Evolutionary conservation across 2,113 vertebrate species (phyloP), one percentile per base, ranked within the genome.

Genomic region (Hemiprocne comata): DNA sequence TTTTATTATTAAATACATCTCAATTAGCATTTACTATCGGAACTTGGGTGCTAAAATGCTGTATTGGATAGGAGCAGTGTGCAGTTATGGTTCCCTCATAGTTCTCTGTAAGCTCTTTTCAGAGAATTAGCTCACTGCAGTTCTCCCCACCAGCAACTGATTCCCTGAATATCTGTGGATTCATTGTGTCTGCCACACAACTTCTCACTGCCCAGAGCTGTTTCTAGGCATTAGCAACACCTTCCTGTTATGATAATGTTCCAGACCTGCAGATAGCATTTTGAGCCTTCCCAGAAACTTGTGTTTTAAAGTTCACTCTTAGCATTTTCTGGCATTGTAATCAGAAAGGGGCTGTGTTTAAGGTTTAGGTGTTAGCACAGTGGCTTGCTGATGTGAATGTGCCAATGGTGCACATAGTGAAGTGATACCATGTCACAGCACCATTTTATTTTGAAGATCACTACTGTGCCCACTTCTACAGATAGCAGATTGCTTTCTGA

Each of bases 1-100:
- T 87, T 95, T 67, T 61, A 8, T 94, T 96, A 91, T 92, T 92
- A 87, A 94, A 40, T 80, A 85, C 13, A 53, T 78, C 57, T 85
- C 74, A 69, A 90, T 94, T 94, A 94, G 34, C 29, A 71, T 65
- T 81, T 96, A 40, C 36, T 70, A 6, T 85, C 40, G 71, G 69
- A 94, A 67, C 33, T 67, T 84, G 1, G 61, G 25, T 81, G 76
- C 51, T 87, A 50, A 80, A 86, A 72, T 86, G 57, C 84, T 75
- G 38, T 34, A 34, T 28, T 38, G 78, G 64, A 77, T 55, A 50
- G 78, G 51, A 92, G 34, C 66, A 69, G 25, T 44, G 72, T 55
- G 69, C 83, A 89, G 4, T 87, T 87, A 60, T 33, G 42, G 18
- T 48, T 79, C 72, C 50, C 36, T 58, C 48, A 5, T 38, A 61